These are phyloP conservation scores for Abscondita cerata DNA, from an alignment of 2,888 invertebrate species.

Conservation along the genomic window DNA sequence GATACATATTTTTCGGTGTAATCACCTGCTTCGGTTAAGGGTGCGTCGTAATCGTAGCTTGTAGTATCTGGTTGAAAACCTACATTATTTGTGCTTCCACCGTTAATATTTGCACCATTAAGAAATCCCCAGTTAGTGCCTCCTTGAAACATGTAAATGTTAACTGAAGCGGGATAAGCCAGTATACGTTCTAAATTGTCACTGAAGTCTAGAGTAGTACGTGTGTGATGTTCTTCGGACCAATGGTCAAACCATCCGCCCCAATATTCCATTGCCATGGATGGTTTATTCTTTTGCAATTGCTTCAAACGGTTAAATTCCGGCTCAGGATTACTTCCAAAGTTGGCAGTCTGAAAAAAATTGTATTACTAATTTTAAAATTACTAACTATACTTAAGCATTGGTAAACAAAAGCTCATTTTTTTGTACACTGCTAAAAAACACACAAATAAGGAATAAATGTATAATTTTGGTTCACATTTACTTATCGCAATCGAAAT, in stretches of 20 bases:
- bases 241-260: constrained; percentile 67
- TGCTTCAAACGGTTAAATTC: constrained; percentile 56
- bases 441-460: too few relatives aligned
- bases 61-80: constrained; percentile 55
- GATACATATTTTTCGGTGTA: constrained; percentile 83
- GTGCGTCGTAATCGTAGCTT: constrained; percentile 75
- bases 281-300: constrained; percentile 60
- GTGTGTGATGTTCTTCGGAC: constrained; percentile 51
- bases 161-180: constrained; percentile 67
- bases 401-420: too few relatives aligned
- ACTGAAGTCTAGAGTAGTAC: constrained; percentile 37
- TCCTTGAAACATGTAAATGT: constrained; percentile 92
- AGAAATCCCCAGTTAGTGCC: constrained; percentile 85
- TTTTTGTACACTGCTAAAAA: too few relatives aligned
- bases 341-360: constrained; percentile 62
- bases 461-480: too few relatives aligned
- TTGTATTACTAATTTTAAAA: constrained; percentile 47
- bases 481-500: too few relatives aligned
- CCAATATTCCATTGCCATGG: constrained; percentile 66
- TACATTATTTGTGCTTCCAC: constrained; percentile 34
- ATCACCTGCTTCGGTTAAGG: constrained; percentile 87
- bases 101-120: constrained; percentile 48
- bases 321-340: constrained; percentile 55
- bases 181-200: constrained; percentile 33
- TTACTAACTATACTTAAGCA: too few relatives aligned